Conservation (phyloP, 2,113 vertebrate genomes). For the Bufo gargarizans region DNA sequence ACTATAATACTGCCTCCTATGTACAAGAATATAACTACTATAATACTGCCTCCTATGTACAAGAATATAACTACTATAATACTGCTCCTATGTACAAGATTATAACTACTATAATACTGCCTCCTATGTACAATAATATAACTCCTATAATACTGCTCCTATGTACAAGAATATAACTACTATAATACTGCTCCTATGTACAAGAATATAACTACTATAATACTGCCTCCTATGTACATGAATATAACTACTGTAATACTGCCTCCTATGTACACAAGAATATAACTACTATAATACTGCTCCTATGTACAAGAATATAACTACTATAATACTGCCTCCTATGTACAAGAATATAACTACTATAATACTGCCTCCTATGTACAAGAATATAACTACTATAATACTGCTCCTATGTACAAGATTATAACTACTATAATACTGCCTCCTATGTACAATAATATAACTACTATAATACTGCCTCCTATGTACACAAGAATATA, state of each 20-base stretch:
- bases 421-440: background rate
- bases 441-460: constrained; percentile 1
- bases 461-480: background rate
- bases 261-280: constrained; percentile 1
- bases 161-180: too few species aligned
- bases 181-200: background rate
- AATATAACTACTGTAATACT: constrained; percentile 7
- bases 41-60: background rate
- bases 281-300: constrained; percentile 16
- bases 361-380: background rate
- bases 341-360: background rate
- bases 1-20: too few species aligned
- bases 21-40: background rate
- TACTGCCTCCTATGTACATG: background rate
- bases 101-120: too few species aligned
- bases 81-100: too few species aligned
- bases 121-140: too few species aligned
- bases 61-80: too few species aligned
- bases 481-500: background rate
- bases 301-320: constrained; percentile 1
- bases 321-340: background rate
- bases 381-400: background rate
- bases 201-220: constrained; percentile 7
- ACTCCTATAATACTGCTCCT: too few species aligned
- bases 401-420: too few species aligned